Evolutionary conservation across 2,888 invertebrate genomes (phyloP).

Genomic region (Ormyrus pomaceus): DNA sequence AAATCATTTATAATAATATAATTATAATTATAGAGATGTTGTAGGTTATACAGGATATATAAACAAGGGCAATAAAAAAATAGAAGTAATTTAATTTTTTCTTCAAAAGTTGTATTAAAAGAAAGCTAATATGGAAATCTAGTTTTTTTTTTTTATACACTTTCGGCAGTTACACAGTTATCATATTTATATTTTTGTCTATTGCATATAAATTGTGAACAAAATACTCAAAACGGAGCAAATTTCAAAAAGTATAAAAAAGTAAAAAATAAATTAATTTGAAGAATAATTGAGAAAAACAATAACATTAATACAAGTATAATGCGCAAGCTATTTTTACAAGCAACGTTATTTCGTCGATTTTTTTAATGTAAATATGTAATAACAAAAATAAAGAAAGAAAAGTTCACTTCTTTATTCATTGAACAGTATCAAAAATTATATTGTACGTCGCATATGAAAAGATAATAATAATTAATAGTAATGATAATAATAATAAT

Average conservation of each 20-base stretch:
- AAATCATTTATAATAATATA: background rate
- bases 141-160: conserved; percentile 40
- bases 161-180: conserved; percentile 36
- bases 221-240: conserved; percentile 8
- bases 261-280: background rate
- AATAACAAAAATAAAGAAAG: conserved; percentile 46
- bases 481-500: no score
- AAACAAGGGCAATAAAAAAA: background rate
- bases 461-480: conserved; percentile 16
- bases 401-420: conserved; percentile 32
- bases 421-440: conserved; percentile 47
- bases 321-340: background rate
- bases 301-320: background rate
- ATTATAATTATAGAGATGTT: background rate
- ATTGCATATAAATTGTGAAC: conserved; percentile 29
- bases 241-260: conserved; percentile 11
- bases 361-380: conserved; percentile 31
- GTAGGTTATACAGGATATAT: no score
- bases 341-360: background rate
- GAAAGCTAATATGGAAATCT: conserved; percentile 10
- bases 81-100: background rate
- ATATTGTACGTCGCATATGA: conserved; percentile 25
- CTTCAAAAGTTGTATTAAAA: conserved; percentile 9
- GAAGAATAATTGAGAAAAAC: no score
- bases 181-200: conserved; percentile 21